phyloP scores from a whole-genome alignment of 2,797 vertebrate genomes.

The Sebastes paucispinis region DNA sequence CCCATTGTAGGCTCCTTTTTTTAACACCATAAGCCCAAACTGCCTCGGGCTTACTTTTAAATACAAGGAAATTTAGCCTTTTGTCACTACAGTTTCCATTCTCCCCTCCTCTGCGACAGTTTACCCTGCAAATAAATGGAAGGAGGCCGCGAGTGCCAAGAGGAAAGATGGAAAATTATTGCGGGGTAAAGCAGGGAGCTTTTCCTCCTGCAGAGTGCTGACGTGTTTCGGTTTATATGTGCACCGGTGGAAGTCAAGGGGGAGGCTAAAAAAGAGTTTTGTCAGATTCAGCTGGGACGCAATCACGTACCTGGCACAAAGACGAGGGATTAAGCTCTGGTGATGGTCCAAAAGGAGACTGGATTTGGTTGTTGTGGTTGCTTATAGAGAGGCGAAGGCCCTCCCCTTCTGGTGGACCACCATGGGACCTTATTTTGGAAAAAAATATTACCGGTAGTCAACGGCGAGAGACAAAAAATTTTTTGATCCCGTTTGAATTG shows the following conservation, averaged over 20 bases:
- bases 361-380: neutral
- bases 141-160: conserved; percentile 34
- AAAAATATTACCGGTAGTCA: no score
- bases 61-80: conserved; percentile 56
- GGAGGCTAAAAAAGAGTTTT: conserved; percentile 12
- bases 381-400: no score
- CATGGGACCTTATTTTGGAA: no score
- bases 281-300: neutral
- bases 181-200: conserved; percentile 23
- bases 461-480: no score
- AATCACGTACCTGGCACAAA: conserved; percentile 3
- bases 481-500: no score
- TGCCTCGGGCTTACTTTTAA: conserved; percentile 53
- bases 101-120: conserved; percentile 39
- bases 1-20: conserved; percentile 34
- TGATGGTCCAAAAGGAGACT: neutral
- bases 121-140: conserved; percentile 47
- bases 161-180: conserved; percentile 57
- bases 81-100: conserved; percentile 61
- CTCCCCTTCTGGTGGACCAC: no score
- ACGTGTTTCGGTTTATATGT: conserved; percentile 15
- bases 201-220: conserved; percentile 26
- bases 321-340: neutral
- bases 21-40: conserved; percentile 41
- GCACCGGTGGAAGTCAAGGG: neutral